Conservation (phyloP, 2,113 vertebrate species). For the Collichthys lucidus region DNA sequence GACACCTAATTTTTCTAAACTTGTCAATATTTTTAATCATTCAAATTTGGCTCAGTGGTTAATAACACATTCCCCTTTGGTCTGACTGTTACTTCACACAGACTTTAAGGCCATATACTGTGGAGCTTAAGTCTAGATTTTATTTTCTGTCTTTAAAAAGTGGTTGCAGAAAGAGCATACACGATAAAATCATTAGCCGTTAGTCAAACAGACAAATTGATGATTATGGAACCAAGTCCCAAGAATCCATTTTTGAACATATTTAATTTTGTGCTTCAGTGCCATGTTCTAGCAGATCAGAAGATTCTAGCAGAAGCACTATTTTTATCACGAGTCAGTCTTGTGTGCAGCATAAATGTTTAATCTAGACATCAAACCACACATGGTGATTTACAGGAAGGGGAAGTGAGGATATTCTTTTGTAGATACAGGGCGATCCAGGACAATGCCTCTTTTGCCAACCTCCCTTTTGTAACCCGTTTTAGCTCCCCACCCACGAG, state of each 20-base stretch:
- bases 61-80: too few relatives aligned
- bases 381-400: slow-evolving; percentile 17
- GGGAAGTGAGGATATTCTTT: background rate
- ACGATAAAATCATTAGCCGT: background rate
- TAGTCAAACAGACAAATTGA: background rate
- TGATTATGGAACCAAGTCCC: background rate
- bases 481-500: slow-evolving; percentile 30
- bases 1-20: too few relatives aligned
- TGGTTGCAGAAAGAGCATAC: background rate
- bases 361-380: slow-evolving; percentile 11
- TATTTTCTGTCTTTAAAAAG: background rate
- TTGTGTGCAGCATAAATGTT: slow-evolving; percentile 33
- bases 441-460: slow-evolving; percentile 43
- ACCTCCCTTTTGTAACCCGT: slow-evolving; percentile 14
- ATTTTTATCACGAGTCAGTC: slow-evolving; percentile 22
- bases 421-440: slow-evolving; percentile 22
- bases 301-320: background rate
- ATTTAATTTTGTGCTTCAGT: slow-evolving; percentile 13
- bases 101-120: background rate
- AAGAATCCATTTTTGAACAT: background rate
- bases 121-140: background rate
- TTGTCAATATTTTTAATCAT: too few relatives aligned
- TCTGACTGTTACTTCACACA: too few relatives aligned
- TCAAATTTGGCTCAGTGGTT: too few relatives aligned
- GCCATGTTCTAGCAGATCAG: slow-evolving; percentile 4